phyloP scores from a whole-genome alignment of 1,140 invertebrate genomes.

The Holcopasites calliopsidis region DNA sequence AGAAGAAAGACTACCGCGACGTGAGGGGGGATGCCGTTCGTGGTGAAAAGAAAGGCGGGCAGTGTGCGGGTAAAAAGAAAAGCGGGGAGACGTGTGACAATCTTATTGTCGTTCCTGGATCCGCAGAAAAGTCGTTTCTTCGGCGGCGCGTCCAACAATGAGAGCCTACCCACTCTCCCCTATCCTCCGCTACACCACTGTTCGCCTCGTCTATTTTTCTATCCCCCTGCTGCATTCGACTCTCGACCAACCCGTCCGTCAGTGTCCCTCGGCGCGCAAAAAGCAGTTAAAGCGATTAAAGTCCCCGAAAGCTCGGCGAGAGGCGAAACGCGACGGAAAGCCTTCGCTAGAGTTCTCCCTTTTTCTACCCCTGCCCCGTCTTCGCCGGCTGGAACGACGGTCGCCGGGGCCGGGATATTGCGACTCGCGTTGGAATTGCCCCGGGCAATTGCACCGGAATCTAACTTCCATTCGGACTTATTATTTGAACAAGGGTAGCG shows the following conservation, averaged over 20 bases:
- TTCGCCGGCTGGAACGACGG: conserved; percentile 2
- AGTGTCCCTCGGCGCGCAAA: conserved; percentile 57
- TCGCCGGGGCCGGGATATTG: conserved; percentile 61
- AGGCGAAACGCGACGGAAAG: conserved; percentile 59
- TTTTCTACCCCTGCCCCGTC: conserved; percentile 35
- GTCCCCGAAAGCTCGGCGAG: conserved; percentile 61
- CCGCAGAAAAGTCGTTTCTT: conserved; percentile 57
- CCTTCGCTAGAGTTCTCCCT: conserved; percentile 58
- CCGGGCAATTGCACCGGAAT: conserved; percentile 64
- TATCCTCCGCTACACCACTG: conserved; percentile 41
- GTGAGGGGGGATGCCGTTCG: too few species aligned
- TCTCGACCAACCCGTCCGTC: conserved; percentile 50
- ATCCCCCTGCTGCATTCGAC: background rate
- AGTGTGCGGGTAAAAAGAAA: background rate
- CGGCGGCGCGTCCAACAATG: conserved; percentile 55
- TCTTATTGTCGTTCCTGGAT: conserved; percentile 56
- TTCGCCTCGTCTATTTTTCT: background rate
- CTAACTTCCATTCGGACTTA: conserved; percentile 72
- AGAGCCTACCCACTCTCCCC: background rate
- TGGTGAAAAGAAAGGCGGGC: background rate
- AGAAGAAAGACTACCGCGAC: background rate
- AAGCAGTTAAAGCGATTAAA: conserved; percentile 66
- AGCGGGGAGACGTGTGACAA: conserved; percentile 54
- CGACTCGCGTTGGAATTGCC: conserved; percentile 66
- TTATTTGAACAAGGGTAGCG: conserved; percentile 72